Evolutionary conservation across 2,113 vertebrate genomes (phyloP).

Genomic region (Grantiella picta): DNA sequence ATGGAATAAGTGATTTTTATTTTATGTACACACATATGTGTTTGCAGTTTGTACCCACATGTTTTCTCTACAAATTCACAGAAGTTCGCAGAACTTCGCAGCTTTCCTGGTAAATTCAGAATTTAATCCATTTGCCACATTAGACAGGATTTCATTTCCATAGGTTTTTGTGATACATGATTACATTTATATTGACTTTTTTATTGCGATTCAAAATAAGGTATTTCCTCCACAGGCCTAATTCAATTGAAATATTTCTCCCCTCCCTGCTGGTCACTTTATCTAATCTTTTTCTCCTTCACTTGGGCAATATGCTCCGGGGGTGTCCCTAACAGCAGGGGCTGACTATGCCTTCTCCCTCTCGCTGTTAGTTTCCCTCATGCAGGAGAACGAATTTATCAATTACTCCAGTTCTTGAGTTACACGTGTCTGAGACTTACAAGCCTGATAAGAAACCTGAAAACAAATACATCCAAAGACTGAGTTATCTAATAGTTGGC

Average conservation of each 20-base stretch:
- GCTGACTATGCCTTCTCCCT: background rate
- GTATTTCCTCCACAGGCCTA: background rate
- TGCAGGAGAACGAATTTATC: background rate
- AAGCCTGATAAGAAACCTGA: background rate
- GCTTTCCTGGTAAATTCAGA: background rate
- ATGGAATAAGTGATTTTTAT: background rate
- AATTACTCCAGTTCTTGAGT: background rate
- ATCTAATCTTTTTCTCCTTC: background rate
- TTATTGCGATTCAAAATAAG: background rate
- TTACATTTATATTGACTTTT: background rate
- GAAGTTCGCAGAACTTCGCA: background rate
- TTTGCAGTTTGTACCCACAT: slow-evolving; percentile 9
- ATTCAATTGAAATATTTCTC: background rate
- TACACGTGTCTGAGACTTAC: background rate
- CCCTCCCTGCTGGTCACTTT: background rate
- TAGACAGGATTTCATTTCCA: background rate
- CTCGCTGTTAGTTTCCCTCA: background rate
- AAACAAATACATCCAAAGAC: slow-evolving; percentile 36
- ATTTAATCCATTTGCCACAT: background rate
- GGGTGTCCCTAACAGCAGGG: background rate
- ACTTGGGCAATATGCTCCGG: background rate
- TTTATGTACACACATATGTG: slow-evolving; percentile 5
- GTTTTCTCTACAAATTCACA: slow-evolving; percentile 22
- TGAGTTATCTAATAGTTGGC: slow-evolving; percentile 28
- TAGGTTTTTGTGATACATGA: background rate